Base-by-base conservation (phyloP, 92 coral and sea anemone species). In the Palythoa caribaeorum region DNA sequence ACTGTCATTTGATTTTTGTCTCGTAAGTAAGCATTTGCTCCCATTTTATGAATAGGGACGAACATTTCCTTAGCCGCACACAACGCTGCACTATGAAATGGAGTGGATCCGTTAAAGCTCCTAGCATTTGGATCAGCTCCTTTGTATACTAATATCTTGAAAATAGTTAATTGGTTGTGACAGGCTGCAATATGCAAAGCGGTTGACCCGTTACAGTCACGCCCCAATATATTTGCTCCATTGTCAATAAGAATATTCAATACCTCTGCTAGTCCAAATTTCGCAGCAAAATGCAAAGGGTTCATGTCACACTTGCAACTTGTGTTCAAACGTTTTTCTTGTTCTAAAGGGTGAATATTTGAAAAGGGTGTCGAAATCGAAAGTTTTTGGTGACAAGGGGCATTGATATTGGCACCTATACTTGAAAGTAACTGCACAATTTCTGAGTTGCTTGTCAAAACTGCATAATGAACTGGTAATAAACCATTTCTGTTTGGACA, bases 71-170 rank as follows among this genome's bases (percentile, higher is more conserved):
- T 77, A 0, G 91, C 79, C 0, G 69, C 73, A 15, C 93, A 91
- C 1, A 85, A 19, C 12, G 93, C 91, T 15, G 93, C 93, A 57
- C 93, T 91, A 48, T 91, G 93, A 59, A 91, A 87, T 1, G 93
- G 93, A 13, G 93, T 91, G 0, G 93, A 91, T 1, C 93, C 91
- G 6, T 91, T 91, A 1, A 21, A n/a, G 52, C 89, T 91, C 13
- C 20, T 83, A 1, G 65, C 77, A 48, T 87, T 70, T n/a, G 86
- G 74, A 36, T 91, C 66, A 35, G 77, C 87, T 16, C 93, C 93
- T 13, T 55, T 59, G 6, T 78, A 51, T 6, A 57, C 86, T 0
- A 91, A 80, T 16, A 68, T 83, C 48, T 20, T 3, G 11, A 91
- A 37, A 6, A 91, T 38, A 3, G 38, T 70, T 21, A 73, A 16